Base-by-base conservation (phyloP, 2,113 vertebrate genomes). In the Phainopepla nitens region DNA sequence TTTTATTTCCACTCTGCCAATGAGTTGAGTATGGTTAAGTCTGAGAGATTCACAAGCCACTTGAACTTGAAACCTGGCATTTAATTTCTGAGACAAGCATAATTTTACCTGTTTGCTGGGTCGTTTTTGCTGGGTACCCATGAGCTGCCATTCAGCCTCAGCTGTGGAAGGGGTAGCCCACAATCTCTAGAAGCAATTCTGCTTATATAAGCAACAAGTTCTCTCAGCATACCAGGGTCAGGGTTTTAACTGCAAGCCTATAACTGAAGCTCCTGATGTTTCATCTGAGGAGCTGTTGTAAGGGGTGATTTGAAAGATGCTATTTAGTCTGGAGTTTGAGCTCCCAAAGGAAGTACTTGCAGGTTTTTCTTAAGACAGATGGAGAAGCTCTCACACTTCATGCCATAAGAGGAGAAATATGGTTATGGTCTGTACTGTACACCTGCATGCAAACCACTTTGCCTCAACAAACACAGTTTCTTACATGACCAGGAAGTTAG, bases 211-310 rank as follows among this genome's bases (percentile, higher is more conserved):
- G 53, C 45, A 47, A 25, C 18, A 69, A 87, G 18, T 45, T 24
- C 22, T 75, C 17, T 71, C 51, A 57, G 39, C 23, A 35, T 15
- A 75, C 2, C 45, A 79, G n/a, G 15, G 25, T 62, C n/a, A 88
- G 64, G 53, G 65, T 54, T 97, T 96, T 86, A 91, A 92, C 90
- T 92, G 47, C 49, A 61, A 78, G 61, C 61, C 47, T 6, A 4
- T 93, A 94, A 92, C 70, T 82, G 85, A 89, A 75, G 86, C 35
- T 86, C 72, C 54, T 82, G 51, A 85, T 47, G 54, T 89, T 97
- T 96, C 29, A 6, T 82, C 62, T 54, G 56, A 47, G 42, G 21
- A 75, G 21, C 5, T n/a, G 70, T 35, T 58, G 6, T 61, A 57
- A 73, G 58, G n/a, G 23, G 29, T 42, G 35, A 77, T 94, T 91